Base-by-base conservation (phyloP, 92 coral and sea anemone species). In the Desmophyllum pertusum region DNA sequence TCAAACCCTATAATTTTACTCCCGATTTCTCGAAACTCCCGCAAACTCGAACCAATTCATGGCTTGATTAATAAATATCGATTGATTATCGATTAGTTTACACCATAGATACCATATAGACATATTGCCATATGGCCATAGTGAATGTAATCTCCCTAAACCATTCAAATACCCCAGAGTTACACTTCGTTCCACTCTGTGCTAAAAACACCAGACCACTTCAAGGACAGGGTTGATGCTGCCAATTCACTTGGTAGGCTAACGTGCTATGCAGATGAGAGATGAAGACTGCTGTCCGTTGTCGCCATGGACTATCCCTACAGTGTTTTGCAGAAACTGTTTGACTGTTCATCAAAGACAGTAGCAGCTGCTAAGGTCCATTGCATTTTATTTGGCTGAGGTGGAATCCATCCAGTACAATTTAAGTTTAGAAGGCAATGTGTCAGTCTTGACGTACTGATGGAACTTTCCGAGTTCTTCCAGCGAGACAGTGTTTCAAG, bases 311-410 rank as follows among this genome's bases (percentile, higher is more conserved):
- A 88, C 9, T 83, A 76, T 57, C 66, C 85, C 3, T 87, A 88
- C 46, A 10, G 74, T 39, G 30, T 64, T 6, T 70, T 88, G 21
- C 80, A 88, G 65, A n/a, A 63, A 45, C 19, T n/a, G 79, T 88
- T 88, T 83, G 68, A 69, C 37, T 88, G 88, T 73, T 88, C 88
- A 5, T 79, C 91, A 10, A 76, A 83, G 48, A 90, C 90, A 29
- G 70, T 86, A 15, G 77, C 93, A 38, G 85, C 93, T 42, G 87
- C 88, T 6, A 73, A 84, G 46, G 84, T 86, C 23, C 85, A 90
- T 33, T 76, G 42, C 53, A 76, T 52, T 73, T 55, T 86, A 75
- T 90, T 90, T 90, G 90, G 90, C 10, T 76, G 63, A 6, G 93
- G 90, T 64, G 90, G 88, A 57, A 69, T 66, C n/a, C 93, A 88